phyloP scores from a whole-genome alignment of 2,113 vertebrate species.

The Arenaria interpres region DNA sequence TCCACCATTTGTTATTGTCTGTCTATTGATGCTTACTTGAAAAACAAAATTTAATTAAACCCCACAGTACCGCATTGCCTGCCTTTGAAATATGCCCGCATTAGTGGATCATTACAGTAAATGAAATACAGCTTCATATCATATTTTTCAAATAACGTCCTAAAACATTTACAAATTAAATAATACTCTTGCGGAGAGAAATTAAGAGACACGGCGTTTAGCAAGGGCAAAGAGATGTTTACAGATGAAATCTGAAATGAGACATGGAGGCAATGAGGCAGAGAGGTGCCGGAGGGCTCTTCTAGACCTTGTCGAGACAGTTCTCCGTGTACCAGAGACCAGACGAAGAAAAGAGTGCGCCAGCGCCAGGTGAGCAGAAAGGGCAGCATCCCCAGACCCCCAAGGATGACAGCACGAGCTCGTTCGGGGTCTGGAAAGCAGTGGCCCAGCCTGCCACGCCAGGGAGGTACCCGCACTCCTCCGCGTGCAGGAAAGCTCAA shows the following conservation, averaged over 20 bases:
- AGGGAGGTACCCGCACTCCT: not conserved
- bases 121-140: conserved; percentile 37
- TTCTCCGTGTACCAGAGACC: not conserved
- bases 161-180: conserved; percentile 58
- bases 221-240: conserved; percentile 33
- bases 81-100: conserved; percentile 43
- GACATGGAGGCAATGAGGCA: not conserved
- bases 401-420: not conserved
- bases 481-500: not conserved
- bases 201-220: conserved; percentile 15
- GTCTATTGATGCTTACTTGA: conserved; percentile 37
- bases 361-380: not conserved
- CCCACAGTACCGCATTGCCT: not conserved
- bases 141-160: conserved; percentile 20
- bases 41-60: conserved; percentile 66
- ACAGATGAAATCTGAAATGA: not conserved
- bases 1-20: conserved; percentile 47
- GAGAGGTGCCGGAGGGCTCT: not conserved
- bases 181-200: conserved; percentile 21
- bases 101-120: conserved; percentile 51
- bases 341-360: not conserved
- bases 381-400: not conserved
- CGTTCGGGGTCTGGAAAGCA: not conserved
- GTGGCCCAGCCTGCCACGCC: not conserved
- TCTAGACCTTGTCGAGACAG: not conserved